Conservation (phyloP, 2,888 invertebrate genomes). For the Dromius quadrimaculatus region DNA sequence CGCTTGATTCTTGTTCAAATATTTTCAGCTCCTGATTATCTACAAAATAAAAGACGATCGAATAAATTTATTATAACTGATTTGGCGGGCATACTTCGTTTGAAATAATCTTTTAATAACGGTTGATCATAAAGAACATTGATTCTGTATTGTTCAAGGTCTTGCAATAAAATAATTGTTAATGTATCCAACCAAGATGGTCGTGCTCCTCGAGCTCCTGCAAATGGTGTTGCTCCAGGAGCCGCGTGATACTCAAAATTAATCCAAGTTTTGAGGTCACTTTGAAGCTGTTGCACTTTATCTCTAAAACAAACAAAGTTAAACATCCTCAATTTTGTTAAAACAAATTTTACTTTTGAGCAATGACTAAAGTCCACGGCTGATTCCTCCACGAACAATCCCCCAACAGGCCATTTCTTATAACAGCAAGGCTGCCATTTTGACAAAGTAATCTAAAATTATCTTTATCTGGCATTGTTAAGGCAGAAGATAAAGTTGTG, state of each 20-base stretch:
- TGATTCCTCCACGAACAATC: slow-evolving; percentile 73
- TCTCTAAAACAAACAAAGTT: slow-evolving; percentile 7
- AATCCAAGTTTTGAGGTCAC: not conserved
- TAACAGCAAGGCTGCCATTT: slow-evolving; percentile 59
- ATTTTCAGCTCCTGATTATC: slow-evolving; percentile 16
- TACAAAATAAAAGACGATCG: too few species aligned
- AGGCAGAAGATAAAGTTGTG: slow-evolving; percentile 65
- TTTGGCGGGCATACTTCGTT: slow-evolving; percentile 14
- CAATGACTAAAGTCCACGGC: slow-evolving; percentile 72
- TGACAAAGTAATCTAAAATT: slow-evolving; percentile 62
- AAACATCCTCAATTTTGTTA: too few species aligned
- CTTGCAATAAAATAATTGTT: slow-evolving; percentile 3
- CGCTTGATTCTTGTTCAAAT: slow-evolving; percentile 49
- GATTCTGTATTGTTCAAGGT: not conserved
- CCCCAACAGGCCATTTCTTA: slow-evolving; percentile 51
- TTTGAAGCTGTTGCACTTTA: not conserved
- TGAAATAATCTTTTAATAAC: not conserved
- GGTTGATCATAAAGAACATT: not conserved
- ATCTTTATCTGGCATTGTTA: slow-evolving; percentile 57
- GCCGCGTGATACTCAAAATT: not conserved
- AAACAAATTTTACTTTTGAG: slow-evolving; percentile 67
- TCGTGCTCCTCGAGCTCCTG: not conserved
- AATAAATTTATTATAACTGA: too few species aligned
- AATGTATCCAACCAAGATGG: not conserved
- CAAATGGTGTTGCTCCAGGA: not conserved